Conservation (phyloP, 2,888 invertebrate species). For the Drosophila mercatorum region DNA sequence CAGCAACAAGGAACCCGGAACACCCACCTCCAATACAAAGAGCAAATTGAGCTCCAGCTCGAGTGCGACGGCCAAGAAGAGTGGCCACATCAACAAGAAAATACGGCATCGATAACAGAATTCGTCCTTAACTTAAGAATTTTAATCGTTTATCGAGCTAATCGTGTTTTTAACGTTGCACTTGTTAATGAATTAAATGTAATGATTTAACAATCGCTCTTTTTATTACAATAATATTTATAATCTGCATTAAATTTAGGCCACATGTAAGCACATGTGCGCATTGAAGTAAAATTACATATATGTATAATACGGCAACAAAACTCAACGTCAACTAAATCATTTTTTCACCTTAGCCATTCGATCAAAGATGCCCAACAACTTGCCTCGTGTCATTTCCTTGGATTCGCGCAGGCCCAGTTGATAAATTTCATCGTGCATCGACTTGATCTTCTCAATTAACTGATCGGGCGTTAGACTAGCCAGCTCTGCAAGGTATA, state of each 20-base stretch:
- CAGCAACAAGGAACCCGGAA: conserved; percentile 77
- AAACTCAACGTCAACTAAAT: background rate
- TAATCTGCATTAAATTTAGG: conserved; percentile 27
- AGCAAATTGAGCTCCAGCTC: conserved; percentile 86
- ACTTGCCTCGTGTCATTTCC: conserved; percentile 98
- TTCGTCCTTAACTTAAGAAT: background rate
- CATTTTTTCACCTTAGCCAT: conserved; percentile 30
- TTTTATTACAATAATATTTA: conserved; percentile 34
- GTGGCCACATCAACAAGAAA: conserved; percentile 91
- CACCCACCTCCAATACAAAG: conserved; percentile 85
- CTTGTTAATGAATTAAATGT: conserved; percentile 25
- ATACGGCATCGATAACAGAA: conserved; percentile 90
- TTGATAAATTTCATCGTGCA: conserved; percentile 97
- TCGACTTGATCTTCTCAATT: conserved; percentile 95
- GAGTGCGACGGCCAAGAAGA: conserved; percentile 86
- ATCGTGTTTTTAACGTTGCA: conserved; percentile 22
- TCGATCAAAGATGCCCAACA: conserved; percentile 92
- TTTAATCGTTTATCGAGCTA: conserved; percentile 14
- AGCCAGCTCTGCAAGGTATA: conserved; percentile 87
- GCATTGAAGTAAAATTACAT: conserved; percentile 11
- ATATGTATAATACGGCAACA: conserved; percentile 31
- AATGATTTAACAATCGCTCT: conserved; percentile 17
- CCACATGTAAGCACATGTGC: conserved; percentile 21
- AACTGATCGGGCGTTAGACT: conserved; percentile 92
- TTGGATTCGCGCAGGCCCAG: conserved; percentile 97